Percentiles rank a stretch among this genome's conserved stretches.
Evolutionary conservation across 2,888 invertebrate species (phyloP).

Genomic region (Eumacrocentrus americanus): DNA sequence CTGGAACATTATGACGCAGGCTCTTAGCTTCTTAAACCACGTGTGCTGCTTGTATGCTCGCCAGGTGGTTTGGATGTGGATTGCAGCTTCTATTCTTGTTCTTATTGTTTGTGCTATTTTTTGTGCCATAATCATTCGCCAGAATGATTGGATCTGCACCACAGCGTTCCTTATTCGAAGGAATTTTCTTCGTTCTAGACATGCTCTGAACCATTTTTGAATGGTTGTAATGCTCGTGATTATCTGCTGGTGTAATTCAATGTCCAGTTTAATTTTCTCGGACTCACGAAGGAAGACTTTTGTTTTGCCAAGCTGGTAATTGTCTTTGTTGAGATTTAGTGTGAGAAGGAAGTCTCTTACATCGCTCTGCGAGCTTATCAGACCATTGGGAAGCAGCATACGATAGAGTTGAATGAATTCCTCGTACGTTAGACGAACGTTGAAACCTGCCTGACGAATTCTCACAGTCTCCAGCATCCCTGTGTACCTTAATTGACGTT

Average conservation of each 20-base stretch:
- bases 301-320: constrained; percentile 85
- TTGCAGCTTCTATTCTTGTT: constrained; percentile 65
- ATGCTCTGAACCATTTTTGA: constrained; percentile 88
- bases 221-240: constrained; percentile 91
- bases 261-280: constrained; percentile 91
- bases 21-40: constrained; percentile 71
- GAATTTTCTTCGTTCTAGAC: constrained; percentile 79
- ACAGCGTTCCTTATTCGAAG: constrained; percentile 76
- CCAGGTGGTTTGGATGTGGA: constrained; percentile 81
- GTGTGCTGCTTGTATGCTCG: constrained; percentile 71
- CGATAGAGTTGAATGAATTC: constrained; percentile 93
- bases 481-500: constrained; percentile 89
- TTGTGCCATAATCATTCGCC: constrained; percentile 72
- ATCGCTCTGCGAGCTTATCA: constrained; percentile 84
- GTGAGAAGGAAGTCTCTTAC: constrained; percentile 84
- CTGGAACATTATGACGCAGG: constrained; percentile 71
- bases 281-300: constrained; percentile 95
- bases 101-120: constrained; percentile 63
- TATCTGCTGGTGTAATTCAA: constrained; percentile 90
- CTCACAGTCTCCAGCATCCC: constrained; percentile 97
- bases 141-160: constrained; percentile 76
- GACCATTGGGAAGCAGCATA: constrained; percentile 86
- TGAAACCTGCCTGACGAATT: constrained; percentile 94
- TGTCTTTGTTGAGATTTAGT: constrained; percentile 84
- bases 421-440: constrained; percentile 90